Conservation (phyloP, 2,797 vertebrate species). For the Steatocranus sp. region DNA sequence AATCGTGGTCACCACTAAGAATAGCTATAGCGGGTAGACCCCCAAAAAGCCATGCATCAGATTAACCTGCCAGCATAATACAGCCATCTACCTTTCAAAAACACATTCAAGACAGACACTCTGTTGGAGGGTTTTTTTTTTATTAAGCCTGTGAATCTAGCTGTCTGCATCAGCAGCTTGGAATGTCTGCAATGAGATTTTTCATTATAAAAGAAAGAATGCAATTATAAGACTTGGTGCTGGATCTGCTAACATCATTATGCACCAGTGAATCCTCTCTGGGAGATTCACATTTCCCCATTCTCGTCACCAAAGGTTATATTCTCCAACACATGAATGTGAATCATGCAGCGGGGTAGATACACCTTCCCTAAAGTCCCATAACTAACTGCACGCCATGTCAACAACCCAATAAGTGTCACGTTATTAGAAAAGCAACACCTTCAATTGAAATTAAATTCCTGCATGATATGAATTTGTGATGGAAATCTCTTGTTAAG, state of each 20-base stretch:
- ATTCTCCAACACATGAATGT: not conserved
- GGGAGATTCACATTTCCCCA: constrained; percentile 3
- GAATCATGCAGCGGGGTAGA: not conserved
- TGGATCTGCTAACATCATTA: constrained; percentile 42
- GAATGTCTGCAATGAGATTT: constrained; percentile 17
- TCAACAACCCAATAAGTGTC: not conserved
- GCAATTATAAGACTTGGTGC: constrained; percentile 9
- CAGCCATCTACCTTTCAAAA: not conserved
- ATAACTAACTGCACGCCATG: not conserved
- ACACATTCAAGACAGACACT: not conserved
- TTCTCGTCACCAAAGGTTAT: not conserved
- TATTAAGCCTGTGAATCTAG: constrained; percentile 11
- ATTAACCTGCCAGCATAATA: not conserved
- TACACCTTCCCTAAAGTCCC: not conserved
- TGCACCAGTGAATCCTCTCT: not conserved
- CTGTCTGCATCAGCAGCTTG: constrained; percentile 24
- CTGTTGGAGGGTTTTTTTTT: not conserved
- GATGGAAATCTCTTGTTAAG: not conserved
- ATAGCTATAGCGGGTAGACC: not conserved
- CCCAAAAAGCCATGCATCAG: not conserved
- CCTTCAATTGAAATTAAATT: not conserved
- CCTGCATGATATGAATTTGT: not conserved
- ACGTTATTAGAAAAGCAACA: not conserved
- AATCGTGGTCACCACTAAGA: not conserved
- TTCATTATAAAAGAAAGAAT: constrained; percentile 28